Conservation (phyloP, 2,113 vertebrate species). For the Prunella fulvescens region DNA sequence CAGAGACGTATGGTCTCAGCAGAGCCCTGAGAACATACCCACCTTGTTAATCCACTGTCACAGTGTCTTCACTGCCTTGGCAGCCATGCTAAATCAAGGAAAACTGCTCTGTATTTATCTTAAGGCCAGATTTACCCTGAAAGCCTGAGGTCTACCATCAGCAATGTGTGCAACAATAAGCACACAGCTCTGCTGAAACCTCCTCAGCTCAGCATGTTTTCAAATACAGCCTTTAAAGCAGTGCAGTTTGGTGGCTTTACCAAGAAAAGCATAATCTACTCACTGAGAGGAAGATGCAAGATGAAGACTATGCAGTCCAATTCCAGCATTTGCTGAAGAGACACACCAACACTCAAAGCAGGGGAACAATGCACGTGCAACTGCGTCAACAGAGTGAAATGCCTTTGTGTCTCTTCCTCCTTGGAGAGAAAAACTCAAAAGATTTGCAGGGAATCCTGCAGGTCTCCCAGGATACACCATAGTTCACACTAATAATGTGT, state of each 20-base stretch:
- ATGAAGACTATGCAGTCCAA: background rate
- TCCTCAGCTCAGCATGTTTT: background rate
- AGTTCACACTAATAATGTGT: slow-evolving; percentile 57
- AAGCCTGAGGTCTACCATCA: background rate
- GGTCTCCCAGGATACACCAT: slow-evolving; percentile 68
- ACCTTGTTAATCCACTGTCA: background rate
- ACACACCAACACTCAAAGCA: background rate
- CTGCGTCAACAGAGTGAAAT: slow-evolving; percentile 1
- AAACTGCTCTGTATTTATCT: background rate
- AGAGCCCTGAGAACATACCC: background rate
- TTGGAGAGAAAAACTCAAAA: slow-evolving; percentile 33
- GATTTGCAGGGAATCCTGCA: slow-evolving; percentile 47
- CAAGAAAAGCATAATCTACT: background rate
- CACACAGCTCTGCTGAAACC: background rate
- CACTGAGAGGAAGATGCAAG: background rate
- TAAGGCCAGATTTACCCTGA: background rate
- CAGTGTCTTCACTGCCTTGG: background rate
- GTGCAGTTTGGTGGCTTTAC: background rate
- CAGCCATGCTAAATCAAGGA: background rate
- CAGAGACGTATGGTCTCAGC: background rate
- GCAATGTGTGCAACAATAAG: background rate
- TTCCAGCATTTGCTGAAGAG: background rate
- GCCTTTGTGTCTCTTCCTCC: slow-evolving; percentile 2
- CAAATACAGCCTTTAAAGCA: background rate
- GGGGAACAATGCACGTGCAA: background rate